Conservation (phyloP, 1,140 invertebrate species). For the Trinorchestia longiramus region DNA sequence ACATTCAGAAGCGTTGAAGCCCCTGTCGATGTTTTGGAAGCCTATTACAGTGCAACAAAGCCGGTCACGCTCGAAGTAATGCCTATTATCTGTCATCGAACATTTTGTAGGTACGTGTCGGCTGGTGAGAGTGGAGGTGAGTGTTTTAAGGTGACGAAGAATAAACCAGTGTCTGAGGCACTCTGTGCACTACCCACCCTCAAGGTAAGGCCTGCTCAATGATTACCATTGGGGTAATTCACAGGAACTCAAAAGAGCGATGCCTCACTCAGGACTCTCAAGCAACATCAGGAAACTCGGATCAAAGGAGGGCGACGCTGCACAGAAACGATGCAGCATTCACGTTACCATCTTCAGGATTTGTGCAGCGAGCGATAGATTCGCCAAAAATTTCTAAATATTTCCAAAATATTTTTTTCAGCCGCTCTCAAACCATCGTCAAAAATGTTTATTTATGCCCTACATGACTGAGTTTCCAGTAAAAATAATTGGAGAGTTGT, state of each 20-base stretch:
- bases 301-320: slow-evolving; percentile 42
- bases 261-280: slow-evolving; percentile 39
- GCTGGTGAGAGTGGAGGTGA: slow-evolving; percentile 35
- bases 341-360: slow-evolving; percentile 15
- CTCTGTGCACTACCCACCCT: slow-evolving; percentile 52
- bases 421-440: not conserved
- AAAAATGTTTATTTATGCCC: not conserved
- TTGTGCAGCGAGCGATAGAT: not conserved
- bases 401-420: not conserved
- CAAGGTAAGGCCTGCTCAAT: slow-evolving; percentile 35
- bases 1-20: not conserved
- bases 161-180: slow-evolving; percentile 53
- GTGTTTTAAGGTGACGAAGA: slow-evolving; percentile 46
- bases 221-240: slow-evolving; percentile 49
- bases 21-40: not conserved
- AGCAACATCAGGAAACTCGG: slow-evolving; percentile 38
- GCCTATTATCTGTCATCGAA: not conserved
- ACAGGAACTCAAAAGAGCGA: slow-evolving; percentile 24
- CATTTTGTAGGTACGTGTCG: slow-evolving; percentile 11
- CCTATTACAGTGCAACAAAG: slow-evolving; percentile 18
- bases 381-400: not conserved
- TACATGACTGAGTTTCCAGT: not conserved
- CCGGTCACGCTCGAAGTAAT: not conserved
- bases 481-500: not conserved
- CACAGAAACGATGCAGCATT: slow-evolving; percentile 42